A percentile compares a stretch with the other conserved stretches of the same genome.
Conservation (phyloP, 2,797 vertebrate genomes). For the Pangasius sanitwongsei region DNA sequence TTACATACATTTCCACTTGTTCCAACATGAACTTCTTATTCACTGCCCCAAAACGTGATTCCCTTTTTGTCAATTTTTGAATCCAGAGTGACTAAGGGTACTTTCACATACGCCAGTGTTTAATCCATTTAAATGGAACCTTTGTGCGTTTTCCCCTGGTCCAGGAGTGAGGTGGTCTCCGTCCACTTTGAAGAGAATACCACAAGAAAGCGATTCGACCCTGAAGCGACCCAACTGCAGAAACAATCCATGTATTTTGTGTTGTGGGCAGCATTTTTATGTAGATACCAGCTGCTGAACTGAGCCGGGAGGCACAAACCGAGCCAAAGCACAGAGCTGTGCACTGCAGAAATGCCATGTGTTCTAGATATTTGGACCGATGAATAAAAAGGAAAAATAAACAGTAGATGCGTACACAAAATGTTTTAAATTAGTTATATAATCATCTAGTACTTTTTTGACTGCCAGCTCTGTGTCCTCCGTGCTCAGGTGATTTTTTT, state of each 20-base stretch:
- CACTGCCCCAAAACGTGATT: not conserved
- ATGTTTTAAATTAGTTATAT: not conserved
- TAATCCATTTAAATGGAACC: not conserved
- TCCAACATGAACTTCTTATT: not conserved
- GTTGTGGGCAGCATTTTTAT: not conserved
- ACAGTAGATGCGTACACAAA: not conserved
- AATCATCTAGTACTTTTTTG: not conserved
- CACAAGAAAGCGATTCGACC: not conserved
- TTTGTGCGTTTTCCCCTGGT: not conserved
- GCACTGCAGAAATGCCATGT: constrained; percentile 22
- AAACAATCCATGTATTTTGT: not conserved
- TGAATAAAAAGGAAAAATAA: not conserved
- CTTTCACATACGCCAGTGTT: not conserved
- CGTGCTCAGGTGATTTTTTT: not conserved
- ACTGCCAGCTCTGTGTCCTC: too few species aligned
- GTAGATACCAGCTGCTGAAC: constrained; percentile 20
- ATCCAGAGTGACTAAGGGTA: not conserved
- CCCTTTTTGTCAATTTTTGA: not conserved
- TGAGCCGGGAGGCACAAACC: not conserved
- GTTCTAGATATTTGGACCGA: constrained; percentile 2
- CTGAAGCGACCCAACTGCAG: not conserved
- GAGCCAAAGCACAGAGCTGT: constrained; percentile 8
- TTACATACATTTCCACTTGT: not conserved
- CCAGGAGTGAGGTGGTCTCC: not conserved
- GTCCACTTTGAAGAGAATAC: not conserved